phyloP scores from a whole-genome alignment of 2,113 vertebrate genomes.

The Cololabis saira region DNA sequence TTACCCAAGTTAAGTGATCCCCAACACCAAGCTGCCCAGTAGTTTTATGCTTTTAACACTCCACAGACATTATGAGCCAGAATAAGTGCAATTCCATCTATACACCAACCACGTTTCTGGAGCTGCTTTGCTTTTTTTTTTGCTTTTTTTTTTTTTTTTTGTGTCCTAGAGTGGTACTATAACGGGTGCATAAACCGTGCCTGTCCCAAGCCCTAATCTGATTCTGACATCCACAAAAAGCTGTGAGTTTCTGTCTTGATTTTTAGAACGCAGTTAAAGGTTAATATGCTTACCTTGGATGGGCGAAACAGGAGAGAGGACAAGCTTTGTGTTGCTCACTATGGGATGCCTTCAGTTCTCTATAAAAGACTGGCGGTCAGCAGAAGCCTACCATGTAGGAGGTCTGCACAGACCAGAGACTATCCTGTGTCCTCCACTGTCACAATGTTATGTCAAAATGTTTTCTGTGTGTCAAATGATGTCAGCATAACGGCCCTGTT shows the following conservation, averaged over 20 bases:
- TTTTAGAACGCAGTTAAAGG: constrained; percentile 59
- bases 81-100: constrained; percentile 76
- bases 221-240: constrained; percentile 82
- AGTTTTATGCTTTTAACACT: constrained; percentile 53
- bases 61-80: constrained; percentile 76
- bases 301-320: constrained; percentile 66
- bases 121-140: constrained; percentile 79
- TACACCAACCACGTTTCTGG: constrained; percentile 72
- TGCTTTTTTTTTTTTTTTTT: constrained; percentile 74
- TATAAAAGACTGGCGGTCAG: constrained; percentile 62
- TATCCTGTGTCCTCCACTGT: constrained; percentile 51
- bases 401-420: constrained; percentile 67
- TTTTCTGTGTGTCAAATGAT: constrained; percentile 45
- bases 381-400: constrained; percentile 83
- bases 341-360: constrained; percentile 74
- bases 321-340: constrained; percentile 62
- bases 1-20: constrained; percentile 30
- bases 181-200: constrained; percentile 80
- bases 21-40: constrained; percentile 37
- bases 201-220: constrained; percentile 69
- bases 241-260: constrained; percentile 80
- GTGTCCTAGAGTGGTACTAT: constrained; percentile 86
- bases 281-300: constrained; percentile 60
- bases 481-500: constrained; percentile 54
- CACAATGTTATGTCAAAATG: constrained; percentile 47